A percentile compares a stretch with the other conserved stretches of the same genome.
These are phyloP conservation scores for Ellobius talpinus DNA, from an alignment of 2,113 vertebrate species.

Conservation along the genomic window DNA sequence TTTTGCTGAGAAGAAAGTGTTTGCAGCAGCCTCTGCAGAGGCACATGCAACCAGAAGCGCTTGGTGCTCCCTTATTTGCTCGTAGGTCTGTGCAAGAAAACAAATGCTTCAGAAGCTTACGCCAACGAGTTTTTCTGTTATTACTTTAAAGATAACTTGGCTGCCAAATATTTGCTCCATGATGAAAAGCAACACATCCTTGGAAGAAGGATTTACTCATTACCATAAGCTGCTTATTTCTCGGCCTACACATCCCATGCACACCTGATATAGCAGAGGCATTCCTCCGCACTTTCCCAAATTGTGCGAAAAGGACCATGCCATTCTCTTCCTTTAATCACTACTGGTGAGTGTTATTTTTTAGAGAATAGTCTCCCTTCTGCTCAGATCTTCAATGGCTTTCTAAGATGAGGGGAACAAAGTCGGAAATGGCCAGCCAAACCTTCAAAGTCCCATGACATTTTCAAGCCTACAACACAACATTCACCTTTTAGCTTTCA, in stretches of 20 bases:
- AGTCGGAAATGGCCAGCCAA: neutral
- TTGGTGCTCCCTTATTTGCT: constrained; percentile 55
- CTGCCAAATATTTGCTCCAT: constrained; percentile 61
- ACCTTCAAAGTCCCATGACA: neutral
- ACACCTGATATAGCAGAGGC: neutral
- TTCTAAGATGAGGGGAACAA: constrained; percentile 1
- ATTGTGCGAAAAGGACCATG: neutral
- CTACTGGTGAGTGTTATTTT: neutral
- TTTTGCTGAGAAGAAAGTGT: constrained; percentile 54
- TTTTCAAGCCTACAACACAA: neutral
- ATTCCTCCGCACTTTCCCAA: neutral
- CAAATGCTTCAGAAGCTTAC: constrained; percentile 67
- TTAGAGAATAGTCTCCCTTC: neutral
- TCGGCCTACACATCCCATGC: neutral
- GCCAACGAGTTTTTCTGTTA: constrained; percentile 70
- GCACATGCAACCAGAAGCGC: neutral
- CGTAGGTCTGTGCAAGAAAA: constrained; percentile 48
- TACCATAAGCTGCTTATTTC: constrained; percentile 29
- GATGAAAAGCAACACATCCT: constrained; percentile 13
- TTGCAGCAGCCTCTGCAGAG: constrained; percentile 36
- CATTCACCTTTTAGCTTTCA: neutral
- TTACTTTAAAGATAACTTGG: constrained; percentile 69
- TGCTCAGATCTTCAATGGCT: constrained; percentile 20
- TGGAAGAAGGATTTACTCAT: neutral
- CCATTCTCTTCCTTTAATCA: neutral